Percentiles rank a stretch among this genome's conserved stretches.
phyloP scores from a whole-genome alignment of 2,797 vertebrate species.

The Malurus leucopterus region DNA sequence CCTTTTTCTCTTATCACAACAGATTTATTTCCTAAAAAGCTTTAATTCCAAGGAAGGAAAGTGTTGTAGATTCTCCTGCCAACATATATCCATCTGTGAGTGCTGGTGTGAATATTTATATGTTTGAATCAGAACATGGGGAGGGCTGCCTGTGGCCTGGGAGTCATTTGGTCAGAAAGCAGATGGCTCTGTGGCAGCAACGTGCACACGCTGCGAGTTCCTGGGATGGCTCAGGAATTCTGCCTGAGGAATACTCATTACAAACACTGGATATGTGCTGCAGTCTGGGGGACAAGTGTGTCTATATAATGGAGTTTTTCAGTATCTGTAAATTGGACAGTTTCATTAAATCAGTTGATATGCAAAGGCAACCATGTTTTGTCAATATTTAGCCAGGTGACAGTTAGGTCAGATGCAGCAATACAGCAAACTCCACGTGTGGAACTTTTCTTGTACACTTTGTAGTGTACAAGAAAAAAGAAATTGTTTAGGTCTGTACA shows the following conservation, averaged over 20 bases:
- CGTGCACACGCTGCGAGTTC: accelerated
- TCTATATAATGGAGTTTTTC: background rate
- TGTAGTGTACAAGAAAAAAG: background rate
- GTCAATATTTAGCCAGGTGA: background rate
- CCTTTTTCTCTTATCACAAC: background rate
- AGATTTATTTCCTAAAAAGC: constrained; percentile 30
- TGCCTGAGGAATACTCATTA: background rate
- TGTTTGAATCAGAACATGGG: background rate
- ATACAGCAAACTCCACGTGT: background rate
- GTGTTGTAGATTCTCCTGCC: constrained; percentile 24
- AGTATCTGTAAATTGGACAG: background rate
- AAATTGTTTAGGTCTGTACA: background rate
- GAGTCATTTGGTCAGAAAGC: constrained; percentile 19
- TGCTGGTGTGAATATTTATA: constrained; percentile 32
- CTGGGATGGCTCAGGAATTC: background rate
- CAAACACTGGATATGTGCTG: background rate
- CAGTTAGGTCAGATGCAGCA: background rate
- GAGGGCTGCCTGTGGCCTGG: constrained; percentile 4
- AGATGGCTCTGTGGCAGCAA: constrained; percentile 25
- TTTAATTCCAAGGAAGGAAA: background rate
- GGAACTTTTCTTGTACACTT: background rate
- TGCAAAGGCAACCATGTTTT: background rate
- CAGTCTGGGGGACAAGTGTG: background rate
- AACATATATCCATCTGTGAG: constrained; percentile 34
- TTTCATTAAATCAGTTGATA: background rate